phyloP scores from a whole-genome alignment of 2,888 invertebrate species.

The Ophioninae sp. region DNA sequence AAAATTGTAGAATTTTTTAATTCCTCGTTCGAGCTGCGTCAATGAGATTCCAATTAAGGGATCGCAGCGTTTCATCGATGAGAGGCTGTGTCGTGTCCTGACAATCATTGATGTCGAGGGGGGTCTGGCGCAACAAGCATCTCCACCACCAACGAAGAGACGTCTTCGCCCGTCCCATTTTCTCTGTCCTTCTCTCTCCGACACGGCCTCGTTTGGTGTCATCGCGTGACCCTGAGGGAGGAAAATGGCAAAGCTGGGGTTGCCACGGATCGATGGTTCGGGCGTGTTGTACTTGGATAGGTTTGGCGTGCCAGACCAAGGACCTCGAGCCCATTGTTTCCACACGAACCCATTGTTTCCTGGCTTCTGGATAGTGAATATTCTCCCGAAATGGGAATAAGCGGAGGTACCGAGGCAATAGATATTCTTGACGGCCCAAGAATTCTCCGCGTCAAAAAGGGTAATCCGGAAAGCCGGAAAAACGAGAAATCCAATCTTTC shows the following conservation, averaged over 20 bases:
- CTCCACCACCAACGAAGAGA: conserved; percentile 18
- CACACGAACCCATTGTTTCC: conserved; percentile 67
- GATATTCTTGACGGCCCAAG: conserved; percentile 9
- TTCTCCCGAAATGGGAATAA: conserved; percentile 54
- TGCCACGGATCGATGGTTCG: conserved; percentile 47
- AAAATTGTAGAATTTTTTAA: conserved; percentile 18
- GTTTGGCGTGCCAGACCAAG: conserved; percentile 44
- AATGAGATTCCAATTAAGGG: conserved; percentile 44
- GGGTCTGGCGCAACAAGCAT: conserved; percentile 47
- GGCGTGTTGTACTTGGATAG: conserved; percentile 33
- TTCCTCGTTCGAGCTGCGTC: conserved; percentile 8
- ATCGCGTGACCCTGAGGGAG: conserved; percentile 25
- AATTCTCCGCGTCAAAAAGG: conserved; percentile 23
- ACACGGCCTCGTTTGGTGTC: not conserved
- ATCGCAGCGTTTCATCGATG: conserved; percentile 28
- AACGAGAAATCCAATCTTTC: not conserved
- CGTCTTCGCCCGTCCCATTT: conserved; percentile 12
- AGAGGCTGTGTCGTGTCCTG: conserved; percentile 18
- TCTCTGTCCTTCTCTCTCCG: conserved; percentile 10
- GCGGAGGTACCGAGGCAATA: not conserved
- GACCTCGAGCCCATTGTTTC: conserved; percentile 66
- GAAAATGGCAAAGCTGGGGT: conserved; percentile 20
- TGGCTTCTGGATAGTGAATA: conserved; percentile 57
- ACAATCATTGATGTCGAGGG: conserved; percentile 33
- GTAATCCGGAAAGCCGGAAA: not conserved